Percentiles rank a stretch among this genome's conserved stretches.
phyloP scores from a whole-genome alignment of 2,888 invertebrate species.

The Stomorhina lunata region DNA sequence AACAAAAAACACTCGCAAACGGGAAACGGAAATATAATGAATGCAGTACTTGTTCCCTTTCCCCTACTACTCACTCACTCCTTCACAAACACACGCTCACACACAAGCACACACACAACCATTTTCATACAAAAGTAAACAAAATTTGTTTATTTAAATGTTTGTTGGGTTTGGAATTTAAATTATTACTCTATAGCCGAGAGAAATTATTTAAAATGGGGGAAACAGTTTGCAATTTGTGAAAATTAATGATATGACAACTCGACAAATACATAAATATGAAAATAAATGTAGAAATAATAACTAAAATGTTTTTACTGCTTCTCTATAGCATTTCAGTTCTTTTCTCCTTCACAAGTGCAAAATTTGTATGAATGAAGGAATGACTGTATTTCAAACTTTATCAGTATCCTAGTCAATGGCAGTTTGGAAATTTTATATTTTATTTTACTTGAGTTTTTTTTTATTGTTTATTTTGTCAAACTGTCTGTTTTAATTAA shows the following conservation, averaged over 20 bases:
- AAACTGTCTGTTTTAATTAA: neutral
- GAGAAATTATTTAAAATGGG: constrained; percentile 21
- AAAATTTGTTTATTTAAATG: constrained; percentile 11
- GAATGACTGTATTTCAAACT: neutral
- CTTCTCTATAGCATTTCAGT: neutral
- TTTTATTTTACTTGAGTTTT: too few relatives aligned
- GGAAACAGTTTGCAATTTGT: constrained; percentile 53
- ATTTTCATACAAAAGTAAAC: neutral
- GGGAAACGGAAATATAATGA: constrained; percentile 54
- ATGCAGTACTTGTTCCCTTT: neutral
- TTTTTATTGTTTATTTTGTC: neutral
- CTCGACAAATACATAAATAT: constrained; percentile 55
- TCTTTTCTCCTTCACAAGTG: neutral
- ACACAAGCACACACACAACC: neutral
- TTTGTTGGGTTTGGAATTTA: neutral
- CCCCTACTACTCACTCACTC: neutral
- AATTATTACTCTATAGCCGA: constrained; percentile 21
- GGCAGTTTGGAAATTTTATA: neutral
- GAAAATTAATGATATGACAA: constrained; percentile 61
- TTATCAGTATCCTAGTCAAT: neutral
- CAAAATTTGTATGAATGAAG: too few relatives aligned
- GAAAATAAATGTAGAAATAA: constrained; percentile 35
- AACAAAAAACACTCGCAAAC: neutral
- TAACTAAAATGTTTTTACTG: neutral
- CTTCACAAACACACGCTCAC: neutral